phyloP scores from a whole-genome alignment of 2,113 vertebrate genomes.

The Scophthalmus maximus region DNA sequence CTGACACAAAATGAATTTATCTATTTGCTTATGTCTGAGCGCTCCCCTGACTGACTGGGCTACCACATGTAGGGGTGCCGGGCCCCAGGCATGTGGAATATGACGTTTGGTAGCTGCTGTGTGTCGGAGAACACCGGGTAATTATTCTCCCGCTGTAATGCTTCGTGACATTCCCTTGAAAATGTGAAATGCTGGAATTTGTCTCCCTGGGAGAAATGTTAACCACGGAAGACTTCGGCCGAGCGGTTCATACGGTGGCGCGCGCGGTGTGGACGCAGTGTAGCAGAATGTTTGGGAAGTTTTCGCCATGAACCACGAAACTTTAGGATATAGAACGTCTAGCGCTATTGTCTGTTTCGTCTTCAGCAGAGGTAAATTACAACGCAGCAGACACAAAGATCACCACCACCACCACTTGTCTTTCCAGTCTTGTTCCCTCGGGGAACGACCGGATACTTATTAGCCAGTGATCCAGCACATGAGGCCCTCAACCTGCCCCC shows the following conservation, averaged over 20 bases:
- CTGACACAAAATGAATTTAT: constrained; percentile 65
- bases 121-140: constrained; percentile 42
- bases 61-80: constrained; percentile 44
- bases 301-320: background rate
- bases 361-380: background rate
- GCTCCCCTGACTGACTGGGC: constrained; percentile 34
- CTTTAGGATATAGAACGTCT: background rate
- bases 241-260: background rate
- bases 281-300: constrained; percentile 3
- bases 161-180: constrained; percentile 59
- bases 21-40: constrained; percentile 66
- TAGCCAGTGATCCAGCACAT: constrained; percentile 56
- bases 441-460: constrained; percentile 52
- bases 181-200: constrained; percentile 50
- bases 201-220: constrained; percentile 36
- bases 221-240: constrained; percentile 4
- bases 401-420: constrained; percentile 22
- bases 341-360: background rate
- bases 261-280: too few relatives aligned
- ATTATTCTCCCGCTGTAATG: constrained; percentile 53
- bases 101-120: constrained; percentile 50
- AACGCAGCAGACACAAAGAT: background rate
- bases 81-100: constrained; percentile 47
- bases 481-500: constrained; percentile 42
- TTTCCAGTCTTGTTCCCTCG: background rate